phyloP scores from a whole-genome alignment of 2,888 invertebrate species.

The Netelia melanura region DNA sequence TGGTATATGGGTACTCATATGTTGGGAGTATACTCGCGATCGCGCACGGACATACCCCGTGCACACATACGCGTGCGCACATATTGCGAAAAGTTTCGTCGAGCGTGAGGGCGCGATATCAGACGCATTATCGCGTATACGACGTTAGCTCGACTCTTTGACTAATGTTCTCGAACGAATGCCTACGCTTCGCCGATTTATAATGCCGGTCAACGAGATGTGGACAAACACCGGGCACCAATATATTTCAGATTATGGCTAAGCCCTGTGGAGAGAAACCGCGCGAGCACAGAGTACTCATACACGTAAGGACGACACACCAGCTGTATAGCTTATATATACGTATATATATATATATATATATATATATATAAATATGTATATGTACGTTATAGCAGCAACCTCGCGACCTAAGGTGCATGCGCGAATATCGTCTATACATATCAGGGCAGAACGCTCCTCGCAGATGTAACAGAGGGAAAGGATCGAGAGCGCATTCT shows the following conservation, averaged over 20 bases:
- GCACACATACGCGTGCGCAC: conserved; percentile 62
- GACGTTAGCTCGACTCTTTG: conserved; percentile 83
- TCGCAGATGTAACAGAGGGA: conserved; percentile 5
- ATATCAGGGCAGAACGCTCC: conserved; percentile 10
- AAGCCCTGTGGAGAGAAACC: conserved; percentile 69
- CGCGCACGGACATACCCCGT: not conserved
- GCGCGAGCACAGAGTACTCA: conserved; percentile 45
- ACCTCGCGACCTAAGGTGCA: conserved; percentile 27
- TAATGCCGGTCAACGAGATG: conserved; percentile 84
- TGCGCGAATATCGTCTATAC: conserved; percentile 20
- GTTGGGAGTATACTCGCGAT: conserved; percentile 27
- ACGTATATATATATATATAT: not conserved
- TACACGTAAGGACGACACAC: conserved; percentile 3
- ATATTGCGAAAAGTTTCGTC: conserved; percentile 50
- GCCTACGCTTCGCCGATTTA: conserved; percentile 85
- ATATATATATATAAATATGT: not conserved
- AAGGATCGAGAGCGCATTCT: conserved; percentile 26
- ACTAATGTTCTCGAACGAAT: conserved; percentile 84
- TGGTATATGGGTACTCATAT: conserved; percentile 31
- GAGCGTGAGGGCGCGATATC: conserved; percentile 78
- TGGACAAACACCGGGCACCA: conserved; percentile 84
- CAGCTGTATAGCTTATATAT: not conserved
- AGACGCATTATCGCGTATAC: conserved; percentile 83
- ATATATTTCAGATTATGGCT: conserved; percentile 84
- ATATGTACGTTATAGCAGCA: conserved; percentile 12